Base-by-base conservation (phyloP, 2,797 vertebrate genomes). In the Chiloscyllium punctatum region DNA sequence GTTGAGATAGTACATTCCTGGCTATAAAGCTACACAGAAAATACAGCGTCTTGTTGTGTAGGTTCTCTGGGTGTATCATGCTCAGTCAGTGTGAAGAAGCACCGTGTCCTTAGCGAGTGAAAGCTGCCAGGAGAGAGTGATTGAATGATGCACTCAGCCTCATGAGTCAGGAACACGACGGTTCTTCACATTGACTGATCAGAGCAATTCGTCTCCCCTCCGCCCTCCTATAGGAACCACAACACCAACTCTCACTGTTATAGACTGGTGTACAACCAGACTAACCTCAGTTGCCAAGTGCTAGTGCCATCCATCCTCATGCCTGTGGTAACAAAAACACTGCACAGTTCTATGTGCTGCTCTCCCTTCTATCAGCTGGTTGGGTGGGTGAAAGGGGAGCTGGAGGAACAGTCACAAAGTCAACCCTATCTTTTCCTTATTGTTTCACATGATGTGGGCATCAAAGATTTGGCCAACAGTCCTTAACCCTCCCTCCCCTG, bases 61-160 rank as follows among this genome's bases (percentile, higher is more conserved):
- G 21, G 1, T 7, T 68, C 23, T 68, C 33, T 8, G 11, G 37
- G n/a, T 92, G 62, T 42, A 68, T 92, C 66, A 42, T 69, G 90
- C 90, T 92, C 90, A 69, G 66, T 66, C 62, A 69, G 7, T 69
- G 90, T 69, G 90, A 92, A 92, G 90, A 92, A 69, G n/a, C 90
- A 92, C 15, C 11, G 66, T 92, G 90, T 92, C 90, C 90, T 69
- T 21, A 23, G 90, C 23, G 8, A 27, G 62, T 69, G 90, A 42
- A 42, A n/a, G 6, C 27, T 92, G 90, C 90, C 90, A 66, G 90
- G n/a, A 27, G n/a, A 27, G n/a, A 13, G 8, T 25, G 62, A 92
- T 21, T 62, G 88, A 91, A 66, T 21, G 88, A n/a, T 37, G 88
- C 90, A 37, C 66, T 68, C n/a, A 68, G 62, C 62, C 42, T 68